Evolutionary conservation across 2,888 invertebrate species (phyloP).

Genomic region (Lampropteryx suffumata): DNA sequence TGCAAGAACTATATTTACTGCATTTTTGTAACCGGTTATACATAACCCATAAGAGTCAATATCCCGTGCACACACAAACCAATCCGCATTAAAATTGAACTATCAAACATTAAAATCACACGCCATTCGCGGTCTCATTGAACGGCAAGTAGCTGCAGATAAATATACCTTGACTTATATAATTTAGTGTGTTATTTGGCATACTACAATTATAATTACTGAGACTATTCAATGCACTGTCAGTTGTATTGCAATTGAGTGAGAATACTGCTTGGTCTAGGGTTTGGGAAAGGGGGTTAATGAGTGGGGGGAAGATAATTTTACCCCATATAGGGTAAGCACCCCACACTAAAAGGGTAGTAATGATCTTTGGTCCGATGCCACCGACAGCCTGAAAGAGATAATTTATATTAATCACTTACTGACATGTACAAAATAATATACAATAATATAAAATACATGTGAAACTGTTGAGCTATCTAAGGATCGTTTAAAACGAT

Average conservation of each 20-base stretch:
- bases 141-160: slow-evolving; percentile 51
- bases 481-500: too few species aligned
- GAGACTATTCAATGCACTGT: slow-evolving; percentile 29
- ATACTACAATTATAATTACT: slow-evolving; percentile 50
- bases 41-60: neutral
- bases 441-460: neutral
- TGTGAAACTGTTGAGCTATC: too few species aligned
- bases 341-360: slow-evolving; percentile 86
- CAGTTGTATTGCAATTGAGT: slow-evolving; percentile 43
- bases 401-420: too few species aligned
- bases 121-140: slow-evolving; percentile 11
- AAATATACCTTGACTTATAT: slow-evolving; percentile 44
- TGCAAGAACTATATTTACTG: too few species aligned
- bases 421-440: slow-evolving; percentile 33
- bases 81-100: neutral
- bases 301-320: slow-evolving; percentile 80
- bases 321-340: slow-evolving; percentile 90
- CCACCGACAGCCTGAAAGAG: slow-evolving; percentile 88
- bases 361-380: slow-evolving; percentile 89
- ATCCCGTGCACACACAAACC: neutral
- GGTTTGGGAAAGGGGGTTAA: neutral
- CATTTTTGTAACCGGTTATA: too few species aligned
- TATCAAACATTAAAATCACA: neutral
- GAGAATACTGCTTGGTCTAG: slow-evolving; percentile 36
- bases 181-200: slow-evolving; percentile 35